Evolutionary conservation across 2,888 invertebrate genomes (phyloP).

Genomic region (Asteroscopus sphinx): DNA sequence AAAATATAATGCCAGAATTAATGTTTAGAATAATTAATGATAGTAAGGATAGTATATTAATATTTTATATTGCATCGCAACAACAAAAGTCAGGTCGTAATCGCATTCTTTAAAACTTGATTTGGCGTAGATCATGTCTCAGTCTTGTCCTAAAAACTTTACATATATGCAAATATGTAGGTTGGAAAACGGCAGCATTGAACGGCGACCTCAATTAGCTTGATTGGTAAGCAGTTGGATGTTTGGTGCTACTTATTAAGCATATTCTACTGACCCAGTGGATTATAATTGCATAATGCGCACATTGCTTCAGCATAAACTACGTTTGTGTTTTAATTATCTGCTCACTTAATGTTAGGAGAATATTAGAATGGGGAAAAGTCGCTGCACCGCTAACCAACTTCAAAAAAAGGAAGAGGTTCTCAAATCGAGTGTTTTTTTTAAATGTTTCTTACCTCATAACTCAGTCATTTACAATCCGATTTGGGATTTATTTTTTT

Average conservation of each 20-base stretch:
- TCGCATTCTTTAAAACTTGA: too few species aligned
- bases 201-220: constrained; percentile 46
- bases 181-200: constrained; percentile 28
- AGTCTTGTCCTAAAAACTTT: constrained; percentile 10
- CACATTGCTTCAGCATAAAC: constrained; percentile 13
- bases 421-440: too few species aligned
- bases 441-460: too few species aligned
- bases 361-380: too few species aligned
- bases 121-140: too few species aligned
- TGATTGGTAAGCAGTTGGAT: constrained; percentile 41
- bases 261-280: constrained; percentile 19
- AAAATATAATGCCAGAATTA: not conserved
- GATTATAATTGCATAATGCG: constrained; percentile 31
- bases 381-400: too few species aligned
- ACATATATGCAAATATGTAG: constrained; percentile 33
- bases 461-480: too few species aligned
- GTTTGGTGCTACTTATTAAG: constrained; percentile 29
- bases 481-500: too few species aligned
- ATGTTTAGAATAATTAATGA: not conserved
- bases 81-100: too few species aligned
- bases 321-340: constrained; percentile 3
- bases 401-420: too few species aligned
- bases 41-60: too few species aligned
- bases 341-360: not conserved
- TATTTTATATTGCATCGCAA: too few species aligned